phyloP scores from a whole-genome alignment of 2,888 invertebrate species.

The Andrena chrysosceles region DNA sequence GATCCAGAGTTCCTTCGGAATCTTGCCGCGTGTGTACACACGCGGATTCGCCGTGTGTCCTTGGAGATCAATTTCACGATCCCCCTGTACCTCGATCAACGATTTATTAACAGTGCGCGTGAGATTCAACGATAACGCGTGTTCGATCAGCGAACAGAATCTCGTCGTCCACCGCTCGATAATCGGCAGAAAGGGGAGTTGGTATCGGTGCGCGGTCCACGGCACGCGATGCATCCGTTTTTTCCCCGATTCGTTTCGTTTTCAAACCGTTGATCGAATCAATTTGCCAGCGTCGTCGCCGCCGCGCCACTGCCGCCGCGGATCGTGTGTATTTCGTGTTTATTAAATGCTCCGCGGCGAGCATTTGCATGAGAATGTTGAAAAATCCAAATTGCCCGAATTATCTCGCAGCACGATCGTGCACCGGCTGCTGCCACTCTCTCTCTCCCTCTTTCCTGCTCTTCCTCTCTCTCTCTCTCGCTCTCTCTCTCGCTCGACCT shows the following conservation, averaged over 20 bases:
- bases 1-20: slow-evolving; percentile 1
- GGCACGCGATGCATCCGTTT: slow-evolving; percentile 22
- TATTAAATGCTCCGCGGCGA: slow-evolving; percentile 33
- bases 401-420: slow-evolving; percentile 44
- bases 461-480: no score
- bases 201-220: background rate
- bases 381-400: slow-evolving; percentile 59
- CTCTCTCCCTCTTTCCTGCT: slow-evolving; percentile 6
- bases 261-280: slow-evolving; percentile 55
- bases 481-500: background rate
- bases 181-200: background rate
- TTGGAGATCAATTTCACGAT: slow-evolving; percentile 58
- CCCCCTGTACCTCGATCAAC: slow-evolving; percentile 2
- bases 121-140: slow-evolving; percentile 33
- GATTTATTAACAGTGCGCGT: slow-evolving; percentile 46
- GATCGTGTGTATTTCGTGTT: slow-evolving; percentile 35
- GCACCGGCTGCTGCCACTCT: background rate
- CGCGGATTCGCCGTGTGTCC: slow-evolving; percentile 1
- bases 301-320: background rate
- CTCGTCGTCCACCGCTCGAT: slow-evolving; percentile 11
- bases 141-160: slow-evolving; percentile 41
- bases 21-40: slow-evolving; percentile 28
- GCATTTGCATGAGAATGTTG: slow-evolving; percentile 47
- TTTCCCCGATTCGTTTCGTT: slow-evolving; percentile 37
- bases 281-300: slow-evolving; percentile 48